A percentile compares a stretch with the other conserved stretches of the same genome.
Conservation (phyloP, 2,113 vertebrate species). For the Empidonax traillii region DNA sequence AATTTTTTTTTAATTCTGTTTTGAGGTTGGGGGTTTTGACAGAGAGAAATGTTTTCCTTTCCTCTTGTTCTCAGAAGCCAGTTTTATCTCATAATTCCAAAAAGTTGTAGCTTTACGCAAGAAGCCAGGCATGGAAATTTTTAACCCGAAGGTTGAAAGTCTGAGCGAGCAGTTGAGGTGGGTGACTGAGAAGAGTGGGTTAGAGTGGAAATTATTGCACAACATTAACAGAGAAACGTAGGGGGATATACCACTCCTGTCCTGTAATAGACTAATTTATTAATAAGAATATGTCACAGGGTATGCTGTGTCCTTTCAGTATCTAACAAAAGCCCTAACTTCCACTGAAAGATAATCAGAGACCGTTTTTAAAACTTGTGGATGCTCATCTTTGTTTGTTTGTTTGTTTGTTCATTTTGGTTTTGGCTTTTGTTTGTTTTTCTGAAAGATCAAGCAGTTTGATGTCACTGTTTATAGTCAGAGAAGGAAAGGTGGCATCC, state of each 20-base stretch:
- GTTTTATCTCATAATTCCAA: slow-evolving; percentile 10
- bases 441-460: background rate
- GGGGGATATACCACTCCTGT: background rate
- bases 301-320: background rate
- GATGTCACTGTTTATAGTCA: background rate
- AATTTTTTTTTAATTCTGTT: background rate
- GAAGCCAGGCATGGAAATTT: background rate
- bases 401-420: background rate
- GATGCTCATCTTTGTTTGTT: background rate
- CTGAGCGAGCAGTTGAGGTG: background rate
- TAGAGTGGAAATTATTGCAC: slow-evolving; percentile 36
- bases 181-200: background rate
- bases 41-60: background rate
- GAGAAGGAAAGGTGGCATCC: background rate
- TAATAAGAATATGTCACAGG: background rate
- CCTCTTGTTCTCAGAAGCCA: background rate
- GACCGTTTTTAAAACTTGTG: background rate
- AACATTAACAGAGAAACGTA: background rate
- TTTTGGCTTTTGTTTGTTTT: background rate
- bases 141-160: background rate
- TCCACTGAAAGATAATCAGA: background rate
- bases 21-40: background rate
- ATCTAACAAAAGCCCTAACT: background rate
- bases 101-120: background rate
- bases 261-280: background rate